Percentiles rank a stretch among this genome's conserved stretches.
Conservation (phyloP, 92 coral and sea anemone species). For the Zoanthus gigantus region DNA sequence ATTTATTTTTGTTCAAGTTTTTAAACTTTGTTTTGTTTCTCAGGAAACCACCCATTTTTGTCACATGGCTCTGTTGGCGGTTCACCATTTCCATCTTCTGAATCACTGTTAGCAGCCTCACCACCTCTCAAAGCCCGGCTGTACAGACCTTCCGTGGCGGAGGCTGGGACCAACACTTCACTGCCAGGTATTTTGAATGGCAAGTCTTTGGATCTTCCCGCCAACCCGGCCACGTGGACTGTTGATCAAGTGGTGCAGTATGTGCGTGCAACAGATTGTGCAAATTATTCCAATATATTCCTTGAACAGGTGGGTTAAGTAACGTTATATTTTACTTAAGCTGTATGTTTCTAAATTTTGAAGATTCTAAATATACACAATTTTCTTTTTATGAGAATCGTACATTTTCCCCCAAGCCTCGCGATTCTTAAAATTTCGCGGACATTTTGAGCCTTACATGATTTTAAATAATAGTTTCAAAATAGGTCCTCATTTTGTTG, state of each 20-base stretch:
- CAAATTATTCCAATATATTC: slow-evolving; percentile 77
- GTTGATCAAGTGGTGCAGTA: slow-evolving; percentile 91
- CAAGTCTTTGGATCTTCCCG: slow-evolving; percentile 90
- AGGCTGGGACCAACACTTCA: slow-evolving; percentile 94
- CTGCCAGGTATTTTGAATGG: slow-evolving; percentile 95
- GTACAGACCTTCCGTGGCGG: slow-evolving; percentile 67
- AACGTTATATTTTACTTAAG: too few relatives aligned
- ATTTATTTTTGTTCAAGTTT: background rate
- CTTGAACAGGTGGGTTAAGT: slow-evolving; percentile 70
- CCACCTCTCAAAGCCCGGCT: background rate
- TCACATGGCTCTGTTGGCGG: slow-evolving; percentile 9
- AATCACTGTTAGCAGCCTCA: background rate
- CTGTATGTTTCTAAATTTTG: too few relatives aligned
- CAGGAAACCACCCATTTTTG: slow-evolving; percentile 20
- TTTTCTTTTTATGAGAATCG: too few relatives aligned
- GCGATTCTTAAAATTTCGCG: too few relatives aligned
- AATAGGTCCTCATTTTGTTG: too few relatives aligned
- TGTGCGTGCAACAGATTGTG: slow-evolving; percentile 86
- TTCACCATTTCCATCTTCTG: slow-evolving; percentile 20
- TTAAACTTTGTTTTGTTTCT: background rate
- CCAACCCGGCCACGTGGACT: slow-evolving; percentile 91
- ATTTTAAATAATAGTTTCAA: too few relatives aligned
- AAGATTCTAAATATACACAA: too few relatives aligned
- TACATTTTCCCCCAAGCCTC: too few relatives aligned
- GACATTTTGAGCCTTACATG: too few relatives aligned